Conservation (phyloP, 2,888 invertebrate species). For the Dolichopus griseipennis region DNA sequence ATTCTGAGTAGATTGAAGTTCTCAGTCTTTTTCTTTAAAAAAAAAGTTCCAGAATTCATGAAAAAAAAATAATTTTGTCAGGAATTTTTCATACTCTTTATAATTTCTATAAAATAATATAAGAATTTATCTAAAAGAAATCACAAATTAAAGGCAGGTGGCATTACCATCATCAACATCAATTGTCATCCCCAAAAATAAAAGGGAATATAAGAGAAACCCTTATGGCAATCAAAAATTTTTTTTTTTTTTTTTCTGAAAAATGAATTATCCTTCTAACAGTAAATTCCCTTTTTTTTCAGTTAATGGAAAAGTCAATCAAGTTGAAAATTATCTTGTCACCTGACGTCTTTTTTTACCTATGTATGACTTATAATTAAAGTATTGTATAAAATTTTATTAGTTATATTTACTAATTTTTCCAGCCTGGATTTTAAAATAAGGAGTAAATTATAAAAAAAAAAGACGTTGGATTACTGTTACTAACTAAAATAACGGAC, state of each 20-base stretch:
- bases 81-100: neutral
- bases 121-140: neutral
- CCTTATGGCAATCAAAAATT: neutral
- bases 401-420: no score
- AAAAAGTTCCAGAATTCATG: neutral
- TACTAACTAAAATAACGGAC: no score
- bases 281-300: neutral
- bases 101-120: neutral
- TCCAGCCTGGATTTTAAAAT: no score
- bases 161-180: neutral
- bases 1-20: neutral
- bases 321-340: constrained; percentile 3
- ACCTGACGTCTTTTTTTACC: neutral
- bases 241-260: neutral
- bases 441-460: no score
- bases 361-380: no score
- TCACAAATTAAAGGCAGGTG: neutral
- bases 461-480: no score
- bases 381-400: no score
- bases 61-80: neutral
- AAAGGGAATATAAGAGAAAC: neutral
- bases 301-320: constrained; percentile 1
- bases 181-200: neutral
- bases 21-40: no score
- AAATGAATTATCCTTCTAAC: neutral